A percentile compares a stretch with the other conserved stretches of the same genome.
phyloP scores from a whole-genome alignment of 2,113 vertebrate species.

The Papio anubis region DNA sequence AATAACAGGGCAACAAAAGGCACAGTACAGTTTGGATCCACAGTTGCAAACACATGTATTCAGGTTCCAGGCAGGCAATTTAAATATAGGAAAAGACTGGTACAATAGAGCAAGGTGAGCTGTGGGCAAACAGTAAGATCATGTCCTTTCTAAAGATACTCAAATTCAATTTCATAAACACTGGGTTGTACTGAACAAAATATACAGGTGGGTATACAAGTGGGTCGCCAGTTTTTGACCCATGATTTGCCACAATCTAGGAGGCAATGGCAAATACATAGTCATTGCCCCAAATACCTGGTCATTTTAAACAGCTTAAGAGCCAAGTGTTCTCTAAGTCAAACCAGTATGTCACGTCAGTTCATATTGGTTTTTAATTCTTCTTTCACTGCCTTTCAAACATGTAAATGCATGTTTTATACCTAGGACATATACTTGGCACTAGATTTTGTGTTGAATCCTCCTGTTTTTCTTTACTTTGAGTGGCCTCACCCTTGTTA shows the following conservation, averaged over 20 bases:
- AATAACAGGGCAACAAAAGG: neutral
- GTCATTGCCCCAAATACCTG: neutral
- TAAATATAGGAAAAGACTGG: neutral
- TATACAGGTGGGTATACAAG: neutral
- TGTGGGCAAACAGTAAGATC: neutral
- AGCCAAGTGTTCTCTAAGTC: neutral
- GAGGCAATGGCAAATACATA: neutral
- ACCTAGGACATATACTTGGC: conserved; percentile 12
- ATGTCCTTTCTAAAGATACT: neutral
- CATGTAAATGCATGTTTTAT: neutral
- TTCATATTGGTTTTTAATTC: neutral
- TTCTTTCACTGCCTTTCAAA: neutral
- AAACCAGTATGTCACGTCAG: neutral
- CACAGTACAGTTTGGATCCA: neutral
- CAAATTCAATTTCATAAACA: neutral
- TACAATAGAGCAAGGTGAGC: neutral
- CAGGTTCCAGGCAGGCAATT: neutral
- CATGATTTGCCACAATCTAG: neutral
- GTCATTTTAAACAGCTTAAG: neutral
- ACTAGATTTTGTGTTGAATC: neutral
- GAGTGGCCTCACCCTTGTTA: conserved; percentile 5
- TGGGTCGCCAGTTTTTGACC: neutral
- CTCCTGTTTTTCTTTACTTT: neutral
- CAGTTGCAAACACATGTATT: neutral
- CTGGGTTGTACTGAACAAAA: neutral